These are phyloP conservation scores for Zele albiditarsus DNA, from an alignment of 2,888 invertebrate genomes.

Conservation along the genomic window DNA sequence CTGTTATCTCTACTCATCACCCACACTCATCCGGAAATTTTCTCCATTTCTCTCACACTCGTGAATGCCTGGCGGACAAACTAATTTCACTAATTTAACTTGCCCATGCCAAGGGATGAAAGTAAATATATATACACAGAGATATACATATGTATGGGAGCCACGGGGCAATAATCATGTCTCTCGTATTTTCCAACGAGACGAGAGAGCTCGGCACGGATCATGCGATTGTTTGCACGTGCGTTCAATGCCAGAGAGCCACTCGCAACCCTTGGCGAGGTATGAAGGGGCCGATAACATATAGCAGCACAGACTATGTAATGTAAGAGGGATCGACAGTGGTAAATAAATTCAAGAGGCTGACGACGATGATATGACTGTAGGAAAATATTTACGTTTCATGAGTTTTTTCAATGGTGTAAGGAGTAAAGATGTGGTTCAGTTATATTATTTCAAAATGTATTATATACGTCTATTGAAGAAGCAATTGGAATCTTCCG, in stretches of 20 bases:
- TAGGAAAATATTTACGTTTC: slow-evolving; percentile 43
- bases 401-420: slow-evolving; percentile 30
- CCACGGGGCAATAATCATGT: slow-evolving; percentile 23
- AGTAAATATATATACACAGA: background rate
- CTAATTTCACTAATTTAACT: slow-evolving; percentile 63
- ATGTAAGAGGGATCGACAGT: slow-evolving; percentile 28
- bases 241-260: slow-evolving; percentile 43
- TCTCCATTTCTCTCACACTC: slow-evolving; percentile 18
- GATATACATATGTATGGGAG: slow-evolving; percentile 7
- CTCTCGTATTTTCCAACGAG: slow-evolving; percentile 36
- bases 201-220: slow-evolving; percentile 27
- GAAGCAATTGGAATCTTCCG: too few species aligned
- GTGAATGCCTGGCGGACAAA: slow-evolving; percentile 52
- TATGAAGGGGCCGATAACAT: slow-evolving; percentile 16
- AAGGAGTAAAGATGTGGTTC: slow-evolving; percentile 6
- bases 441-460: slow-evolving; percentile 5
- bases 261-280: background rate
- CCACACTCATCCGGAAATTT: background rate
- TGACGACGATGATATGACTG: slow-evolving; percentile 17
- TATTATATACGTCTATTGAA: background rate
- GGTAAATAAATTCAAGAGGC: slow-evolving; percentile 33
- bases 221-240: slow-evolving; percentile 50
- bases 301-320: slow-evolving; percentile 6
- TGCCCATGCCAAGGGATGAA: slow-evolving; percentile 35
- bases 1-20: slow-evolving; percentile 7